A percentile compares a stretch with the other conserved stretches of the same genome.
Evolutionary conservation across 2,888 invertebrate species (phyloP).

Genomic region (Napeogenes sylphis): DNA sequence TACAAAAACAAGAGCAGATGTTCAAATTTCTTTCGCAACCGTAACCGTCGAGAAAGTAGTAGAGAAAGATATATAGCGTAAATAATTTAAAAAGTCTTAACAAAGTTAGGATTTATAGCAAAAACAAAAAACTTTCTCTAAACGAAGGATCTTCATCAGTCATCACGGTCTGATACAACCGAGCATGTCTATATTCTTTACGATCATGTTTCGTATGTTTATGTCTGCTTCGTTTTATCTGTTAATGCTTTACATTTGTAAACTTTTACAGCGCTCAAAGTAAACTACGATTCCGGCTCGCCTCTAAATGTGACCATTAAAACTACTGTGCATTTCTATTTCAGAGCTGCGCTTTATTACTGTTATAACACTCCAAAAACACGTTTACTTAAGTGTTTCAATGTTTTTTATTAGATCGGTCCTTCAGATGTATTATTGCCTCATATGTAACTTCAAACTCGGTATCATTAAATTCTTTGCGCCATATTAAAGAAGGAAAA

Average conservation of each 20-base stretch:
- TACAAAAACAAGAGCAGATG: constrained; percentile 20
- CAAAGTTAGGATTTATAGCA: constrained; percentile 23
- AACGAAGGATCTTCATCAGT: constrained; percentile 16
- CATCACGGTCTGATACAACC: constrained; percentile 12
- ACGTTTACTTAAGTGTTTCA: constrained; percentile 36
- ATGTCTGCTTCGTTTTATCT: constrained; percentile 31
- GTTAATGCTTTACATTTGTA: constrained; percentile 38
- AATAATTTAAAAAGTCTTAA: constrained; percentile 1
- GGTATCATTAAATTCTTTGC: constrained; percentile 3
- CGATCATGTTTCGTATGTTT: constrained; percentile 23
- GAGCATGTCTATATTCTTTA: constrained; percentile 25
- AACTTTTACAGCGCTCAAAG: constrained; percentile 48
- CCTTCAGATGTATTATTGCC: constrained; percentile 18
- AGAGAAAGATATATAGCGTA: constrained; percentile 7
- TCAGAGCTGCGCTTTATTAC: constrained; percentile 39
- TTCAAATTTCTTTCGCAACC: constrained; percentile 10
- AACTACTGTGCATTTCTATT: constrained; percentile 55
- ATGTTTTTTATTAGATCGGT: constrained; percentile 31
- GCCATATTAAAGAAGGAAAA: not conserved
- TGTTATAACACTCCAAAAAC: constrained; percentile 39
- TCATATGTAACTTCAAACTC: constrained; percentile 15
- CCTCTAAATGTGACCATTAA: constrained; percentile 48
- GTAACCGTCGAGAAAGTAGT: constrained; percentile 13
- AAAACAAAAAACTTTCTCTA: constrained; percentile 18
- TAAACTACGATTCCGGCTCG: constrained; percentile 44